Conservation (phyloP, 1,140 invertebrate genomes). For the Drosophila pandora region DNA sequence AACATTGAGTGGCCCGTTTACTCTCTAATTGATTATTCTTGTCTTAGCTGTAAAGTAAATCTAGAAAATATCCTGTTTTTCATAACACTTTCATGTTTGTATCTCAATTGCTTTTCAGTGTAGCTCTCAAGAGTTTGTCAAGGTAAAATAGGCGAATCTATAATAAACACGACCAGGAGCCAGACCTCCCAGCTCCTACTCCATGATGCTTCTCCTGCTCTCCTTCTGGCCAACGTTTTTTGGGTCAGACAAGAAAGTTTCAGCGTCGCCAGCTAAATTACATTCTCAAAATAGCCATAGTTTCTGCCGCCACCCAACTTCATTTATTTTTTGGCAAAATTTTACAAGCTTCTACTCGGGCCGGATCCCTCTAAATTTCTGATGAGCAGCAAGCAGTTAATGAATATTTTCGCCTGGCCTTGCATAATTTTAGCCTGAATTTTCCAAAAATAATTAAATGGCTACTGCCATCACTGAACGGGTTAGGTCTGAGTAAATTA, state of each 20-base stretch:
- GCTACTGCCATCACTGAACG: slow-evolving; percentile 5
- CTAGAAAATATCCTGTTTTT: too few species aligned
- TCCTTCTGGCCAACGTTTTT: slow-evolving; percentile 44
- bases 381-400: slow-evolving; percentile 61
- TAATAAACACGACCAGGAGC: slow-evolving; percentile 55
- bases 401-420: slow-evolving; percentile 57
- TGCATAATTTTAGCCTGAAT: slow-evolving; percentile 56
- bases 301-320: slow-evolving; percentile 32
- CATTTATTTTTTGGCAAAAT: slow-evolving; percentile 45
- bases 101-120: background rate
- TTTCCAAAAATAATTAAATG: slow-evolving; percentile 65
- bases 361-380: slow-evolving; percentile 62
- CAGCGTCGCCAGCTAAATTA: slow-evolving; percentile 55
- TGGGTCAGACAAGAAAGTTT: slow-evolving; percentile 63
- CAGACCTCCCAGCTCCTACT: background rate
- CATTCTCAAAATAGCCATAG: slow-evolving; percentile 72
- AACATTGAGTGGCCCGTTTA: background rate
- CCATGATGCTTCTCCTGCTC: background rate
- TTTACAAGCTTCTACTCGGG: slow-evolving; percentile 39
- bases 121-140: background rate
- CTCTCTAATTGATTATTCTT: too few species aligned
- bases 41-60: too few species aligned
- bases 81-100: too few species aligned
- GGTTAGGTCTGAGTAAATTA: slow-evolving; percentile 29
- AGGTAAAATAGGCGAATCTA: slow-evolving; percentile 55